Base-by-base conservation (phyloP, 2,888 invertebrate genomes). In the Lasioglossum villosulum region DNA sequence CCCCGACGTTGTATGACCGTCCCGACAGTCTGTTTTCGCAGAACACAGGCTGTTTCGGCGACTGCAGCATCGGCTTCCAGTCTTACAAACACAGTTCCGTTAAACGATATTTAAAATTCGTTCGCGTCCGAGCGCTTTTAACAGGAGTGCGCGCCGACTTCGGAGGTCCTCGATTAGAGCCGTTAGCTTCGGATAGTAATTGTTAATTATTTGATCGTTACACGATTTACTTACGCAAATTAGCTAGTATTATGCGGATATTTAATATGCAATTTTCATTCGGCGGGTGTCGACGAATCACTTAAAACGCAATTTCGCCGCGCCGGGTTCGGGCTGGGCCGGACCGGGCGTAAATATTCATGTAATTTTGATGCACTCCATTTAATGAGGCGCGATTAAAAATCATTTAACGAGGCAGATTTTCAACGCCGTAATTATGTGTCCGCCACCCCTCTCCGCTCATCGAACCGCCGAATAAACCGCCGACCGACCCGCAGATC, bases 281-380 rank as follows among this genome's bases (percentile, higher is more conserved):
- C 56, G 45, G 27, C 16, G 23, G 42, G 34, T 63, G 70, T 70
- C 82, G 66, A 73, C 52, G 77, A 75, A 83, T 86, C 83, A 82
- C 70, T 82, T 80, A 75, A 83, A 86, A 78, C 80, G 75, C 77
- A 83, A 83, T 86, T 83, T 77, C 27, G 71, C 48, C 74, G 70
- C 14, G 52, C 34, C 63, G 63, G n/a, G 52, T 12, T 59, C 19
- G 19, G 27, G 14, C 4, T 6, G 23, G 2, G 23, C 6, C 68
- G 30, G 19, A 2, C 39, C n/a, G 30, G 19, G 42, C 19, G 82
- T 86, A 86, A 86, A 86, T 86, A 86, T 86, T 86, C 86, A 83
- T 86, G 82, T 86, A 86, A 86, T 86, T 86, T 83, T 81, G 68
- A 86, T 86, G 83, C 80, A 82, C 79, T 84, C 72, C 77, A 75